Evolutionary conservation across 2,113 vertebrate species (phyloP), one percentile per base, ranked within the genome.

Genomic region (Oreamnos americanus): DNA sequence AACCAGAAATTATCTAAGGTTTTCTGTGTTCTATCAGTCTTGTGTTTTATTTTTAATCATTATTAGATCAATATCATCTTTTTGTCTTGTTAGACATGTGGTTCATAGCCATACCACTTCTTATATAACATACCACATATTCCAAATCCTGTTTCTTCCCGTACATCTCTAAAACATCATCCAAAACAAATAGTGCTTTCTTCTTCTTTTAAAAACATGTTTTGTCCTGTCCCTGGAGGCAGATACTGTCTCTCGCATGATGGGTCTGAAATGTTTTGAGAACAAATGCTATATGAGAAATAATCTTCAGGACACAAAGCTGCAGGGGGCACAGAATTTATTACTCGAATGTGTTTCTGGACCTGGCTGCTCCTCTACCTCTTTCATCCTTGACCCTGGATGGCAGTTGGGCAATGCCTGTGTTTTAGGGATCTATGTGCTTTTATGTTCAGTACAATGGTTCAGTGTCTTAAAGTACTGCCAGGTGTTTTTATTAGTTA

Each of bases 381-480:
- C 88, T 97, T 97, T 98, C 85, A 97, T 98, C 94, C n/a, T 71
- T 98, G 96, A 98, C 95, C 95, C 90, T 94, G 57, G 64, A 81
- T 94, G 53, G 82, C 62, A 87, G n/a, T 76, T 60, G 30, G 79
- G 86, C 30, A 71, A 74, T 81, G 45, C 55, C 45, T 95, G 51
- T 83, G 28, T 91, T 94, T 93, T 93, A 95, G 53, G 58, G 55
- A 95, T 95, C 88, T 92, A 45, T 79, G 67, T 84, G 91, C 60
- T 78, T 90, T 97, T 92, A 79, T 97, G 71, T 57, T 51, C 30
- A 94, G 33, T 28, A 98, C 97, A 98, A 96, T 96, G 92, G 92
- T 92, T 94, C 49, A 87, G 58, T 98, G 95, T 98, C 43, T 95
- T 82, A 82, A 90, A 93, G 57, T 33, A 12, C 43, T 83, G 88